A percentile compares a stretch with the other conserved stretches of the same genome.
Conservation (phyloP, 2,113 vertebrate genomes). For the Sebastes schlegelii region DNA sequence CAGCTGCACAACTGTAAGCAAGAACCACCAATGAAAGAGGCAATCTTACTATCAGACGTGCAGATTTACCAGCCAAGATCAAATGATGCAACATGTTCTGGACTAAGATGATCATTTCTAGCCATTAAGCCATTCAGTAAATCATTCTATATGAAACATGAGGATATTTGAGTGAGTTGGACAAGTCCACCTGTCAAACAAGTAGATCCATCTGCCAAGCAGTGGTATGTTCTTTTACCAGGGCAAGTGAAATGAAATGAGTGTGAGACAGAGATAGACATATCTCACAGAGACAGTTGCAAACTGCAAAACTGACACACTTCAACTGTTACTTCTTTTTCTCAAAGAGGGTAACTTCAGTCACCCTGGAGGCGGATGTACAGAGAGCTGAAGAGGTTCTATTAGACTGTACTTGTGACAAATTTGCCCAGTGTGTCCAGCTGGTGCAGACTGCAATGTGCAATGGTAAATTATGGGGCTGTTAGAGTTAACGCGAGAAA, state of each 20-base stretch:
- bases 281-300: not conserved
- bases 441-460: not conserved
- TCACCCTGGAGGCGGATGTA: not conserved
- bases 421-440: not conserved
- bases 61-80: not conserved
- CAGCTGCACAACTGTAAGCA: not conserved
- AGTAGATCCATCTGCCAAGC: not conserved
- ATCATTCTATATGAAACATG: not conserved
- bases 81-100: not conserved
- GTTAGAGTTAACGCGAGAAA: too few relatives aligned
- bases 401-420: not conserved
- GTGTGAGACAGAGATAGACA: not conserved
- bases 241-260: not conserved
- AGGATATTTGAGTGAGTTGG: not conserved
- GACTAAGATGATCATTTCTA: not conserved
- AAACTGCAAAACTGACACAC: not conserved
- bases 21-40: not conserved
- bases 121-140: not conserved
- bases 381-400: not conserved
- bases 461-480: not conserved
- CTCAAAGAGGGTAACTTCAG: not conserved
- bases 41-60: not conserved
- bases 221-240: slow-evolving; percentile 13
- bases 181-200: slow-evolving; percentile 15
- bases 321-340: not conserved